phyloP scores from a whole-genome alignment of 2,797 vertebrate species.

The Peromyscus melanophrys region DNA sequence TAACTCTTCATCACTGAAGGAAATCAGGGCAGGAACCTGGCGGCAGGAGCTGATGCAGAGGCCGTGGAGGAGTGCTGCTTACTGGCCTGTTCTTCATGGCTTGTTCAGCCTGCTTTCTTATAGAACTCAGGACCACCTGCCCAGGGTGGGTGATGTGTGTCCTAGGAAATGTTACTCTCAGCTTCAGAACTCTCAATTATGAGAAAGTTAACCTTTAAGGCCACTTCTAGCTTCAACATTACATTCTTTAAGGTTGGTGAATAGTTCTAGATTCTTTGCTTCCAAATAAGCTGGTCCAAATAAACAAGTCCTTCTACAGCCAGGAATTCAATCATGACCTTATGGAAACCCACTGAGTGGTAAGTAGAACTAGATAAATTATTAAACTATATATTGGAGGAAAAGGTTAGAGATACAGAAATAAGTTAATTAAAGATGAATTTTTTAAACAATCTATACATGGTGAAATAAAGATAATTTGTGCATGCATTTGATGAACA shows the following conservation, averaged over 20 bases:
- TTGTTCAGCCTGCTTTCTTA: neutral
- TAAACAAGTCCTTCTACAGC: neutral
- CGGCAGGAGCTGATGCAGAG: neutral
- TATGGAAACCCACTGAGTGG: neutral
- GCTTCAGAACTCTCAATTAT: neutral
- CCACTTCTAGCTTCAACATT: neutral
- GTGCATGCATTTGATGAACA: neutral
- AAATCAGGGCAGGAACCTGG: neutral
- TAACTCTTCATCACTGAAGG: neutral
- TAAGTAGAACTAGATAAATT: constrained; percentile 6
- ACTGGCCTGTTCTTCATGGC: neutral
- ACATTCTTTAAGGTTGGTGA: neutral
- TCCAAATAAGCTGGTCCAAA: neutral
- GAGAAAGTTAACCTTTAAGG: neutral
- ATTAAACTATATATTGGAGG: neutral
- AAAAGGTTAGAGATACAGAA: constrained; percentile 4
- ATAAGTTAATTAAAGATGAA: neutral
- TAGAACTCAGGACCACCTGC: neutral
- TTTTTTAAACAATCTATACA: neutral
- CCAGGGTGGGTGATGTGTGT: neutral
- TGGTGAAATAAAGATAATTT: neutral
- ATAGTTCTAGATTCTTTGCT: neutral
- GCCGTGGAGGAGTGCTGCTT: neutral
- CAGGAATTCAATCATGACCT: neutral
- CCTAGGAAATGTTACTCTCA: neutral